Evolutionary conservation across 2,113 vertebrate species (phyloP).

Genomic region (Oophaga pumilio): DNA sequence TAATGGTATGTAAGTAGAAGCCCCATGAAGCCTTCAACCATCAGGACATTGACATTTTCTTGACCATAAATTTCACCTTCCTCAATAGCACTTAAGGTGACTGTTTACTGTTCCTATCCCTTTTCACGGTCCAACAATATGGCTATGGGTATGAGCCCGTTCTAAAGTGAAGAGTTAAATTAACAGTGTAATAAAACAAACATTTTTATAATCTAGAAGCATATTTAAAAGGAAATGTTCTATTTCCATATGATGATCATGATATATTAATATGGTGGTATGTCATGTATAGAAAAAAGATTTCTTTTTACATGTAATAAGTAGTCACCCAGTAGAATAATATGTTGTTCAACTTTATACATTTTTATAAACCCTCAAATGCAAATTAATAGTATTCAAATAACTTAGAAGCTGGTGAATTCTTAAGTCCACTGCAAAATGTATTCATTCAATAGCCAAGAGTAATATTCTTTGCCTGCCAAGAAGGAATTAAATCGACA

Average conservation of each 20-base stretch:
- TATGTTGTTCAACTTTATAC: not conserved
- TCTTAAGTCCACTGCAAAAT: not conserved
- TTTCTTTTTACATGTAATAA: not conserved
- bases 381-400: not conserved
- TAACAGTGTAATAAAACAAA: not conserved
- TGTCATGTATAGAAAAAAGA: not conserved
- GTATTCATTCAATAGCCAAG: not conserved
- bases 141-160: no score
- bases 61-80: no score
- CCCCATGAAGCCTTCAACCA: no score
- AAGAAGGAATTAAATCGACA: not conserved
- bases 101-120: no score
- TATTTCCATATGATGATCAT: not conserved
- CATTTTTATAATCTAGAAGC: not conserved
- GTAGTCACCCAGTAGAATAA: not conserved
- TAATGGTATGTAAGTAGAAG: no score
- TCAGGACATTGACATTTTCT: no score
- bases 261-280: not conserved
- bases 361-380: not conserved
- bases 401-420: constrained; percentile 3
- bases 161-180: not conserved
- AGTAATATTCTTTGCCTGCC: constrained; percentile 9
- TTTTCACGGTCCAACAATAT: no score
- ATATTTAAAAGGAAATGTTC: not conserved
- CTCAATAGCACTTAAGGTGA: no score